Percentiles rank a stretch among this genome's conserved stretches.
Evolutionary conservation across 2,797 vertebrate species (phyloP).

Genomic region (Kryptolebias ocellatus): DNA sequence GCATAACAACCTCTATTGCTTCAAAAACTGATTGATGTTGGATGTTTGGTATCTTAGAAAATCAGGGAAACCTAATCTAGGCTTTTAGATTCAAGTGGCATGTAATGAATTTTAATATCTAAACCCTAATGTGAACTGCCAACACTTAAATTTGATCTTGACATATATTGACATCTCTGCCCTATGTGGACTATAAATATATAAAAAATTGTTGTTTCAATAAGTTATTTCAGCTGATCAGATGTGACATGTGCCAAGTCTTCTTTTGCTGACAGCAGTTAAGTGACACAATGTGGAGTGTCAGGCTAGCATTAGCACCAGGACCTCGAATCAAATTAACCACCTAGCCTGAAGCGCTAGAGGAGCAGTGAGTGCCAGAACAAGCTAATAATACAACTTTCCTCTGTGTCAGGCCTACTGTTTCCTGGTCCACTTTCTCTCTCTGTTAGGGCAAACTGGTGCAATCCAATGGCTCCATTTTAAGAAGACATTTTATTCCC

Average conservation of each 20-base stretch:
- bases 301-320: slow-evolving; percentile 68
- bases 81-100: neutral
- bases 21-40: slow-evolving; percentile 57
- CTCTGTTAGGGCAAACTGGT: slow-evolving; percentile 36
- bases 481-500: slow-evolving; percentile 23
- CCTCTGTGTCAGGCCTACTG: slow-evolving; percentile 53
- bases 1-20: slow-evolving; percentile 44
- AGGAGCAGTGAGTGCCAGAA: slow-evolving; percentile 70
- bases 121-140: too few relatives aligned
- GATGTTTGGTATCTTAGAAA: slow-evolving; percentile 33
- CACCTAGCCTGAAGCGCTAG: slow-evolving; percentile 63
- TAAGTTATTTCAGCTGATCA: slow-evolving; percentile 35
- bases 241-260: slow-evolving; percentile 68
- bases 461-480: slow-evolving; percentile 25
- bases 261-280: slow-evolving; percentile 49
- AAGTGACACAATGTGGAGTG: slow-evolving; percentile 61
- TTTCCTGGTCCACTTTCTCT: slow-evolving; percentile 68
- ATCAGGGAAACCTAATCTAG: slow-evolving; percentile 15
- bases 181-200: slow-evolving; percentile 13
- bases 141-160: slow-evolving; percentile 10
- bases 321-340: slow-evolving; percentile 75
- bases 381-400: slow-evolving; percentile 79
- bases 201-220: slow-evolving; percentile 25
- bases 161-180: slow-evolving; percentile 17
- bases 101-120: slow-evolving; percentile 12